Evolutionary conservation across 2,888 invertebrate genomes (phyloP).

Genomic region (Tineola bisselliella): DNA sequence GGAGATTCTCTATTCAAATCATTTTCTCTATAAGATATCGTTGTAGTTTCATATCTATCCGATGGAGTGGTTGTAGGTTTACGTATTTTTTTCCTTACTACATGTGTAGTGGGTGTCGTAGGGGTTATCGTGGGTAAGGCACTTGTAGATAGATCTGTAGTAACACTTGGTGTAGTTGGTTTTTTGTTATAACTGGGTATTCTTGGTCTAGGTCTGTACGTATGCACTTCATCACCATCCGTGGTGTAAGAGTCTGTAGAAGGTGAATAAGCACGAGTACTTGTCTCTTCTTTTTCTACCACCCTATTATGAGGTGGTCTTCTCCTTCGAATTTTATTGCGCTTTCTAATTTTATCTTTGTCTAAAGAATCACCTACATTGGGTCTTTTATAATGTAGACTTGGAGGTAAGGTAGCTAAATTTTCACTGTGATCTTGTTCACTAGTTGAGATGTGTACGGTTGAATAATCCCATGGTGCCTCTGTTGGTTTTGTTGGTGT

Average conservation of each 20-base stretch:
- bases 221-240: conserved; percentile 40
- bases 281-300: conserved; percentile 37
- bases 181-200: conserved; percentile 33
- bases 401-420: conserved; percentile 59
- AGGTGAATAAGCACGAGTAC: conserved; percentile 26
- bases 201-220: conserved; percentile 46
- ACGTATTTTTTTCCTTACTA: conserved; percentile 48
- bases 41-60: conserved; percentile 45
- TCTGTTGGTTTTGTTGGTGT: conserved; percentile 18
- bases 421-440: conserved; percentile 31
- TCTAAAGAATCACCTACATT: conserved; percentile 30
- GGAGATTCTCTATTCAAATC: conserved; percentile 49
- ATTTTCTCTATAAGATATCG: conserved; percentile 31
- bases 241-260: conserved; percentile 37
- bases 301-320: conserved; percentile 42
- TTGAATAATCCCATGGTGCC: conserved; percentile 21
- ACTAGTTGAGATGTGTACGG: conserved; percentile 29
- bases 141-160: conserved; percentile 56
- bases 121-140: conserved; percentile 56
- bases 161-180: conserved; percentile 51
- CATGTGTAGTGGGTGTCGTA: conserved; percentile 49
- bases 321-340: conserved; percentile 56
- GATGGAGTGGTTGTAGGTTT: conserved; percentile 40
- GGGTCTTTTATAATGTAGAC: conserved; percentile 55
- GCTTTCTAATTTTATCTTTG: conserved; percentile 49